A percentile compares a stretch with the other conserved stretches of the same genome.
phyloP scores from a whole-genome alignment of 2,888 invertebrate species.

The Phortica magna region DNA sequence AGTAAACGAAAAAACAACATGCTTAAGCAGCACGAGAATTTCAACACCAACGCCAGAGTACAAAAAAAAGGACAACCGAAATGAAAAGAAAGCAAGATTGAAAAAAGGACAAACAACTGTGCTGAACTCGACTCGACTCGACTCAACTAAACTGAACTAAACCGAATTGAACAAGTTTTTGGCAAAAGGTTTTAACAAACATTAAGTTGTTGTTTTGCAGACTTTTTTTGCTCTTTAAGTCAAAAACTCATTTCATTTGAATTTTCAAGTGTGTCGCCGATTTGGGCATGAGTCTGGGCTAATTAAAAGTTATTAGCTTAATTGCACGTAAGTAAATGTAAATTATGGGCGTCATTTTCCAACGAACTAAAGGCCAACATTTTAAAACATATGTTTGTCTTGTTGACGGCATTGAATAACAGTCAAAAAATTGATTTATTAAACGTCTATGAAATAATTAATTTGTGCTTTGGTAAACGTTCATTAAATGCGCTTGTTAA shows the following conservation, averaged over 20 bases:
- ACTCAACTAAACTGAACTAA: too few relatives aligned
- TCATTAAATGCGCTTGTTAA: slow-evolving; percentile 29
- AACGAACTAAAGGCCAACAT: too few relatives aligned
- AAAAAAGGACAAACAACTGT: background rate
- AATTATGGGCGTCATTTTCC: too few relatives aligned
- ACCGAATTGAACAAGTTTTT: slow-evolving; percentile 15
- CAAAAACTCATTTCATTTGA: slow-evolving; percentile 28
- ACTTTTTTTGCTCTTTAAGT: slow-evolving; percentile 13
- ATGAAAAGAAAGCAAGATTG: background rate
- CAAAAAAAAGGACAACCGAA: background rate
- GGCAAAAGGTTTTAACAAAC: background rate
- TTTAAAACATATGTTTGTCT: too few relatives aligned
- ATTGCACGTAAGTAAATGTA: slow-evolving; percentile 44
- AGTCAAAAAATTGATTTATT: background rate
- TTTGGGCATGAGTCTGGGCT: slow-evolving; percentile 25
- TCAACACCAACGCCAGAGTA: slow-evolving; percentile 13
- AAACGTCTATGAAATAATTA: slow-evolving; percentile 2
- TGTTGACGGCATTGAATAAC: background rate
- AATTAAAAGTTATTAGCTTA: slow-evolving; percentile 66
- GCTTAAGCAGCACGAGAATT: background rate
- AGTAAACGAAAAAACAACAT: background rate
- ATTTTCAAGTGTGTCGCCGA: slow-evolving; percentile 9
- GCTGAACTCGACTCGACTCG: too few relatives aligned
- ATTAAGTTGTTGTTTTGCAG: slow-evolving; percentile 2
- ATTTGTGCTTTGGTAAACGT: background rate